Base-by-base conservation (phyloP, 2,888 invertebrate species). In the Portevinia maculata region DNA sequence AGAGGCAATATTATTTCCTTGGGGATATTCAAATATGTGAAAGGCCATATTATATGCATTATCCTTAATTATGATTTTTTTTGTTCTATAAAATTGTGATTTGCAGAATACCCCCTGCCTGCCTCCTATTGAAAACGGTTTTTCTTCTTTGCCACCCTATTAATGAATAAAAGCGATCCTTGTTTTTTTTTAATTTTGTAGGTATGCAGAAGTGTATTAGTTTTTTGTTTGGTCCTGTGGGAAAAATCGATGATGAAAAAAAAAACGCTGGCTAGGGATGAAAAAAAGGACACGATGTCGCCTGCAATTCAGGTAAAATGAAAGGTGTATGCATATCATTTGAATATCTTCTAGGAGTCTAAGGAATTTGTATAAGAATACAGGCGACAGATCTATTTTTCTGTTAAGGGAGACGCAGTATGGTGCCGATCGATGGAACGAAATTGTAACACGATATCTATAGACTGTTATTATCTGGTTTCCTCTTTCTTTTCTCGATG, bases 371-470 rank as follows among this genome's bases (percentile, higher is more conserved):
- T 53, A 50, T 11, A 69, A 69, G 52, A 50, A 69, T 55, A 15
- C 9, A 17, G 37, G 48, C 30, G 28, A 48, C 24, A 46, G 1
- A 34, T 62, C 48, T 39, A 24, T 11, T 6, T 30, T 44, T 70
- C 32, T 50, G 65, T 71, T 24, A 5, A 50, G 28, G 59, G 32
- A 71, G 44, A 34, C 76, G 28, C 83, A 37, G 71, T 71, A 39
- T 71, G 83, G 44, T 71, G 76, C 76, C 76, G 60, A 62, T 74
- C 39, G 69, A 67, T 69, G 55, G 62, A 28, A 73, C 62, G 57
- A 76, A 83, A 83, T 67, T 83, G 83, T 83, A 83, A 83, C 83
- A 83, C 67, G 83, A 83, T 83, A 83, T 83, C 62, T 73, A 11
- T 19, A 24, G 44, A 30, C 30, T 44, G 48, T 50, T 37, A 59